Conservation (phyloP, 2,797 vertebrate species). For the Leptodactylus fallax region DNA sequence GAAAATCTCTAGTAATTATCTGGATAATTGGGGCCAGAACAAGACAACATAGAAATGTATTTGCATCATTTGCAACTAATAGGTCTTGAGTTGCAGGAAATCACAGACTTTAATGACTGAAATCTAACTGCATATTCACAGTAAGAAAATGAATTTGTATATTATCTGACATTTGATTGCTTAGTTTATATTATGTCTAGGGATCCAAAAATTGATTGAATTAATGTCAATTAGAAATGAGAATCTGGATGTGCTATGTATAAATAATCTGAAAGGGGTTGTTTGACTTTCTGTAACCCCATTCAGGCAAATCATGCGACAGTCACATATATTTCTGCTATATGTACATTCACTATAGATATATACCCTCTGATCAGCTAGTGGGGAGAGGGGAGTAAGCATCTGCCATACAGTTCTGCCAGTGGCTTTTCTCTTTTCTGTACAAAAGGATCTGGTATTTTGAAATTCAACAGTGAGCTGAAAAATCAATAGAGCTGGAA, state of each 20-base stretch:
- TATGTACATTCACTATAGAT: too few species aligned
- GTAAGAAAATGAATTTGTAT: slow-evolving; percentile 19
- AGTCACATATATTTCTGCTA: too few species aligned
- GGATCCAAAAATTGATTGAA: not conserved
- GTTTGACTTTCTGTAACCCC: too few species aligned
- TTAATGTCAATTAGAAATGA: not conserved
- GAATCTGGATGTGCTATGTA: not conserved
- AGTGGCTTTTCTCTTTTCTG: too few species aligned
- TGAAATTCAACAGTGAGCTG: too few species aligned
- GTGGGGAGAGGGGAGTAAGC: too few species aligned
- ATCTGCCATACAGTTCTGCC: too few species aligned
- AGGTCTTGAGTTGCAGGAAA: slow-evolving; percentile 24
- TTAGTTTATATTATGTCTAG: not conserved
- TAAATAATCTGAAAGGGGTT: too few species aligned
- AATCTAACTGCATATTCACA: slow-evolving; percentile 25
- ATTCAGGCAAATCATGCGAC: too few species aligned
- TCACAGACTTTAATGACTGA: slow-evolving; percentile 37
- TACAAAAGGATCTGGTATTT: too few species aligned
- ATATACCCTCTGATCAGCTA: too few species aligned
- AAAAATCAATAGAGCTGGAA: too few species aligned
- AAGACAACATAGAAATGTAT: slow-evolving; percentile 48
- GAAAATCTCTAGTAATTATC: slow-evolving; percentile 28
- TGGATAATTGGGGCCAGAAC: slow-evolving; percentile 43
- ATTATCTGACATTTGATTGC: slow-evolving; percentile 1
- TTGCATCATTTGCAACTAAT: slow-evolving; percentile 44